phyloP scores from a whole-genome alignment of 2,888 invertebrate genomes.

The Dermolepida albohirtum region DNA sequence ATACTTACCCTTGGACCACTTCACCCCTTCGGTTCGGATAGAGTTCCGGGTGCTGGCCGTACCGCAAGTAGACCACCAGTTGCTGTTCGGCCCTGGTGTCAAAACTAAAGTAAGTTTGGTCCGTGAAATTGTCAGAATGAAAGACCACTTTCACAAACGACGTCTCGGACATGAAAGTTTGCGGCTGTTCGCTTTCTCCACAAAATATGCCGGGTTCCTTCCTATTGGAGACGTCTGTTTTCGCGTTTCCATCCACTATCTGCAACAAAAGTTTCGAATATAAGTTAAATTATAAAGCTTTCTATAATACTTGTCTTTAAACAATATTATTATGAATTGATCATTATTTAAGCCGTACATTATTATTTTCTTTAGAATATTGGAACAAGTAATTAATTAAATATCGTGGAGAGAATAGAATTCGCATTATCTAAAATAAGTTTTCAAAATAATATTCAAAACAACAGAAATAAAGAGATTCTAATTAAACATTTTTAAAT shows the following conservation, averaged over 20 bases:
- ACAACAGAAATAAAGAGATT: no score
- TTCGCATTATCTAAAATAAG: no score
- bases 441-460: no score
- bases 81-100: slow-evolving; percentile 91
- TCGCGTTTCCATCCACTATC: slow-evolving; percentile 92
- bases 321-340: no score
- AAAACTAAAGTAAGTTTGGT: slow-evolving; percentile 90
- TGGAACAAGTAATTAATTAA: no score
- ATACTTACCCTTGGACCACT: slow-evolving; percentile 83
- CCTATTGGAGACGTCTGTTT: slow-evolving; percentile 88
- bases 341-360: no score
- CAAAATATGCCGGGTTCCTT: slow-evolving; percentile 92
- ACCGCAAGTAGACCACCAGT: slow-evolving; percentile 88
- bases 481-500: no score
- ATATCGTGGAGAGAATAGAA: no score
- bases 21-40: slow-evolving; percentile 92
- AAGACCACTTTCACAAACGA: slow-evolving; percentile 92
- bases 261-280: slow-evolving; percentile 60
- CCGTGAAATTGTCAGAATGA: slow-evolving; percentile 93
- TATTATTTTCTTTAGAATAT: slow-evolving; percentile 10
- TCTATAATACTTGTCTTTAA: no score
- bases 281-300: neutral
- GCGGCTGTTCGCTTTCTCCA: slow-evolving; percentile 93
- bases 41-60: slow-evolving; percentile 93
- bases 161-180: slow-evolving; percentile 94